A percentile compares a stretch with the other conserved stretches of the same genome.
Evolutionary conservation across 2,797 vertebrate species (phyloP).

Genomic region (Pogoniulus pusillus): DNA sequence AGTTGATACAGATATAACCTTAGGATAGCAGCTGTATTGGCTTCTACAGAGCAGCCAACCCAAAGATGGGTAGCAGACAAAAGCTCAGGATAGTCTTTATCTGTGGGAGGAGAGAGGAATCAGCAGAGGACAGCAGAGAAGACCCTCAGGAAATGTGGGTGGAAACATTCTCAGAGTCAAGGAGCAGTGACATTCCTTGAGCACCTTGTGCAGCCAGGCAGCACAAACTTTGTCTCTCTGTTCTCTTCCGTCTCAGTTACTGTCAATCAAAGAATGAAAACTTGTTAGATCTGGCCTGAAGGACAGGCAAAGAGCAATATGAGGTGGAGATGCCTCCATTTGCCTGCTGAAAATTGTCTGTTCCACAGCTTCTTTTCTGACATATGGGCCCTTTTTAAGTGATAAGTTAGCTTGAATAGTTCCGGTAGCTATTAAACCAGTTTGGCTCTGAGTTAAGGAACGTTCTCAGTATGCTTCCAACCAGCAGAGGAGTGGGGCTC

Average conservation of each 20-base stretch:
- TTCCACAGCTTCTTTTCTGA: neutral
- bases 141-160: neutral
- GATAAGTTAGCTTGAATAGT: neutral
- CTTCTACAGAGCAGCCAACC: neutral
- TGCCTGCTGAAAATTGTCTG: neutral
- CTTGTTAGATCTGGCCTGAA: neutral
- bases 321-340: neutral
- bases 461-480: neutral
- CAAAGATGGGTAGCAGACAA: neutral
- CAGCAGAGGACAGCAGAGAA: neutral
- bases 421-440: neutral
- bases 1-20: neutral
- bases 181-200: neutral
- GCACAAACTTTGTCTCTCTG: neutral
- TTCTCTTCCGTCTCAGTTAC: neutral
- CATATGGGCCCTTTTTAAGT: neutral
- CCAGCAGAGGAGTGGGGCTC: neutral
- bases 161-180: neutral
- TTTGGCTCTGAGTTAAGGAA: neutral
- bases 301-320: neutral
- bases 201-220: neutral
- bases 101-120: neutral
- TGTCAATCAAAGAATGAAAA: neutral
- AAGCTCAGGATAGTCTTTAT: neutral
- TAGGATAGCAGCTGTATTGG: neutral